A percentile compares a stretch with the other conserved stretches of the same genome.
phyloP scores from a whole-genome alignment of 64 coral and sea anemone species.

The Stylophora pistillata region DNA sequence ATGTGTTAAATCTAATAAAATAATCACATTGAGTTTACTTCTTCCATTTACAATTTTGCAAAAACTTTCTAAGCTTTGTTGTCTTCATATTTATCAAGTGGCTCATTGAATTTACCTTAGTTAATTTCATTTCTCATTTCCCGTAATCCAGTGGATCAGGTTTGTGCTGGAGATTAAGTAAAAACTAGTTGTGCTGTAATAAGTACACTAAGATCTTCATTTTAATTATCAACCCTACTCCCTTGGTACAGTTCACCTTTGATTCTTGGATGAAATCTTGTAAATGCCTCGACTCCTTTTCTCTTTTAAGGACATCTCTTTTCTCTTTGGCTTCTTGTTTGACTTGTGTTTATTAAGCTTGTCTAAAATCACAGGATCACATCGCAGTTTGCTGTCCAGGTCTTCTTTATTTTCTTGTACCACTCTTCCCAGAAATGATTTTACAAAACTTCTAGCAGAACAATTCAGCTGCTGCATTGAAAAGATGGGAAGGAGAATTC shows the following conservation, averaged over 20 bases:
- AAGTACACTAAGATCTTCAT: too few relatives aligned
- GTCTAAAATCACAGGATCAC: slow-evolving; percentile 71
- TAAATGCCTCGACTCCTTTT: slow-evolving; percentile 69
- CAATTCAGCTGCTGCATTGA: slow-evolving; percentile 49
- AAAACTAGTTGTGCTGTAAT: too few relatives aligned
- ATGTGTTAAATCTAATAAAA: too few relatives aligned
- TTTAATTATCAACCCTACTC: too few relatives aligned
- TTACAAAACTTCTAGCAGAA: slow-evolving; percentile 73
- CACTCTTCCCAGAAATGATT: slow-evolving; percentile 58
- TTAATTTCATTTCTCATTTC: too few relatives aligned
- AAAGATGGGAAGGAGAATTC: background rate
- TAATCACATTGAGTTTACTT: too few relatives aligned
- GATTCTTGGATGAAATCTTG: slow-evolving; percentile 65
- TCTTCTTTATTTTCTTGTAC: slow-evolving; percentile 33
- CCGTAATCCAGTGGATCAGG: too few relatives aligned
- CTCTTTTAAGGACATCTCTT: slow-evolving; percentile 74
- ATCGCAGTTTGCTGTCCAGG: slow-evolving; percentile 19
- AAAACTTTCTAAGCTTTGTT: too few relatives aligned
- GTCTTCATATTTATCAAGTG: too few relatives aligned
- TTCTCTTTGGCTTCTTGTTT: slow-evolving; percentile 59
- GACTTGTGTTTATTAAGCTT: slow-evolving; percentile 9
- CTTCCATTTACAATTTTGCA: too few relatives aligned
- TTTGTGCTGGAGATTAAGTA: too few relatives aligned
- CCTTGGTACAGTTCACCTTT: slow-evolving; percentile 44
- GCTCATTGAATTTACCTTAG: too few relatives aligned